A percentile compares a stretch with the other conserved stretches of the same genome.
phyloP scores from a whole-genome alignment of 2,113 vertebrate genomes.

The Grallaria varia region DNA sequence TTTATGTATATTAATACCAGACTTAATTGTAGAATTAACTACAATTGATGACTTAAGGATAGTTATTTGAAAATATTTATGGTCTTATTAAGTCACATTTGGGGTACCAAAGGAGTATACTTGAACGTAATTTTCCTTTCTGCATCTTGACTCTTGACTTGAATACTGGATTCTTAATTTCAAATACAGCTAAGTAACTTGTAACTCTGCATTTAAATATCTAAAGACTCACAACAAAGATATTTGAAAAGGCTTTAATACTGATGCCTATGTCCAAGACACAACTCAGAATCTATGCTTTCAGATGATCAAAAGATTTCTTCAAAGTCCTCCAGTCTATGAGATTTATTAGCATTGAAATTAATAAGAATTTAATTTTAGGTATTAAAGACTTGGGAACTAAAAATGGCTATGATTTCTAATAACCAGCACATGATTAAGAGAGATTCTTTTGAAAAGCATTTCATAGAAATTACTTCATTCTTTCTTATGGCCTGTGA shows the following conservation, averaged over 20 bases:
- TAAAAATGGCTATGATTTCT: background rate
- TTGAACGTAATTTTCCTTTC: background rate
- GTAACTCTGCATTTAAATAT: background rate
- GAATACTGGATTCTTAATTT: background rate
- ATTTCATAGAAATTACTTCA: background rate
- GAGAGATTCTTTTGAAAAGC: background rate
- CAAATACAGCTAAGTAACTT: background rate
- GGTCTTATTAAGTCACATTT: background rate
- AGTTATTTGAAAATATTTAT: background rate
- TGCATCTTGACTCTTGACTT: background rate
- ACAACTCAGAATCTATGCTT: background rate
- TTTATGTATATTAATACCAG: background rate
- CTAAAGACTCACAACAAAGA: background rate
- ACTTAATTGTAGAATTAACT: background rate
- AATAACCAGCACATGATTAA: background rate
- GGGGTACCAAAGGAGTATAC: background rate
- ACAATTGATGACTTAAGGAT: background rate
- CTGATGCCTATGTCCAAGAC: background rate
- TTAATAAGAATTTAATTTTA: background rate
- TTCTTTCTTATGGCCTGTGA: background rate
- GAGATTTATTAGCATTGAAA: background rate
- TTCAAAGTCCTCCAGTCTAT: background rate
- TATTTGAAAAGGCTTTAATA: background rate
- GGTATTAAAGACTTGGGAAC: background rate
- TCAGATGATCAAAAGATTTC: background rate